phyloP scores from a whole-genome alignment of 2,888 invertebrate genomes.

The Phalera bucephala region DNA sequence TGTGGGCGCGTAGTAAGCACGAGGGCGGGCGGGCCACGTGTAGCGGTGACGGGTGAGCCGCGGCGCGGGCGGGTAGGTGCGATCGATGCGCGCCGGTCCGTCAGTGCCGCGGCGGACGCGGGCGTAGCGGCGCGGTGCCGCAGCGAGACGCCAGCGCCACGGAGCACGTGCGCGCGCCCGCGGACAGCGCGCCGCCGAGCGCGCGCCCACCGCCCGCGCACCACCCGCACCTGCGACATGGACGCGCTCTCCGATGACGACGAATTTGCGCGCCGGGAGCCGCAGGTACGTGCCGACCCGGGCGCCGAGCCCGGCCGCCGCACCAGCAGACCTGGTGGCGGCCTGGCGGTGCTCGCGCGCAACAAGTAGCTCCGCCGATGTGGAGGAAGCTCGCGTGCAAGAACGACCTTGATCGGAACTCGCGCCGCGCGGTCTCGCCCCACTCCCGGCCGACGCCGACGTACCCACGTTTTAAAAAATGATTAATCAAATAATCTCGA shows the following conservation, averaged over 20 bases:
- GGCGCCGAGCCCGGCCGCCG: slow-evolving; percentile 17
- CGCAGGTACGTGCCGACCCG: slow-evolving; percentile 60
- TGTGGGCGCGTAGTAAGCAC: slow-evolving; percentile 25
- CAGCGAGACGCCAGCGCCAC: slow-evolving; percentile 57
- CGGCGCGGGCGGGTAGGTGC: slow-evolving; percentile 48
- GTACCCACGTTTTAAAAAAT: slow-evolving; percentile 31
- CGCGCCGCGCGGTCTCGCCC: slow-evolving; percentile 53
- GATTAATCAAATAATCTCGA: too few species aligned
- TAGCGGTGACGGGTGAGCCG: slow-evolving; percentile 36
- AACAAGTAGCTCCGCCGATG: slow-evolving; percentile 64
- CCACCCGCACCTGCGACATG: slow-evolving; percentile 58
- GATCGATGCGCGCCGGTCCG: slow-evolving; percentile 64
- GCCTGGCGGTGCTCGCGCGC: slow-evolving; percentile 36
- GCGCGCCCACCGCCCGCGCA: slow-evolving; percentile 54
- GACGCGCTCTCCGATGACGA: slow-evolving; percentile 81
- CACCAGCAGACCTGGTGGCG: slow-evolving; percentile 33
- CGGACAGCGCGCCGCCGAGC: slow-evolving; percentile 66
- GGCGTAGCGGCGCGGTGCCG: slow-evolving; percentile 76
- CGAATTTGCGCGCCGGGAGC: slow-evolving; percentile 72
- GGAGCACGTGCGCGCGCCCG: slow-evolving; percentile 68
- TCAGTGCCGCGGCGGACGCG: slow-evolving; percentile 77
- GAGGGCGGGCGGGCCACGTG: slow-evolving; percentile 56
- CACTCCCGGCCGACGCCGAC: slow-evolving; percentile 39
- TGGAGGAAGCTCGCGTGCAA: slow-evolving; percentile 60
- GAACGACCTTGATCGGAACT: slow-evolving; percentile 63